Base-by-base conservation (phyloP, 1,140 invertebrate genomes). In the Lepidostoma basale region DNA sequence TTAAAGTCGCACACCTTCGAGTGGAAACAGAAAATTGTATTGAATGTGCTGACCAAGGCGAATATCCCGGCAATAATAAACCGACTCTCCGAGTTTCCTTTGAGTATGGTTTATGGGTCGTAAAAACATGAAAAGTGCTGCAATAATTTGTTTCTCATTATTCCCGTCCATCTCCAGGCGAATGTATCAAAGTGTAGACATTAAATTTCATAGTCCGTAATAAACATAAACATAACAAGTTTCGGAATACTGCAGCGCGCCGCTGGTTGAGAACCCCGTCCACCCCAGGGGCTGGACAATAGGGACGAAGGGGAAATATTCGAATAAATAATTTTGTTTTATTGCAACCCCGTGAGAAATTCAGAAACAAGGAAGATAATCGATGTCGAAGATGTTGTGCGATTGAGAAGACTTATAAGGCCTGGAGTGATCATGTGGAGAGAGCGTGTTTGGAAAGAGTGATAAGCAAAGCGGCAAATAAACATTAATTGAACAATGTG, bases 101-200 rank as follows among this genome's bases (percentile, higher is more conserved):
- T 66, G 56, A 62, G 22, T 26, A 23, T 44, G 20, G 56, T 70
- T 70, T 67, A 70, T 42, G 69, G 60, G 1, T 56, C 45, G 67
- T 70, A 70, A 70, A 67, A 70, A 44, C 47, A 47, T 22, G 69
- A 70, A 70, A 70, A 70, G 69, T 70, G 47, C 39, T 54, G 14
- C 42, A 70, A 70, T 70, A 67, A 70, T 70, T 70, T 70, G 69
- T 70, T 67, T 62, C 69, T 70, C 69, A 62, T 70, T 67, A 67
- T 67, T 56, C 36, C 10, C 18, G 47, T 40, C 62, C 62, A 47
- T 58, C 45, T 60, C 62, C 56, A 40, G 16, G 58, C 20, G 58
- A 26, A 33, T 14, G 58, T 25, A 65, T 64, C 52, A 30, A 36
- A 65, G 62, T 59, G 54, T 65, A 36, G 33, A 39, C 58, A 69